A percentile compares a stretch with the other conserved stretches of the same genome.
Conservation (phyloP, 1,140 invertebrate species). For the Oedothorax gibbosus region DNA sequence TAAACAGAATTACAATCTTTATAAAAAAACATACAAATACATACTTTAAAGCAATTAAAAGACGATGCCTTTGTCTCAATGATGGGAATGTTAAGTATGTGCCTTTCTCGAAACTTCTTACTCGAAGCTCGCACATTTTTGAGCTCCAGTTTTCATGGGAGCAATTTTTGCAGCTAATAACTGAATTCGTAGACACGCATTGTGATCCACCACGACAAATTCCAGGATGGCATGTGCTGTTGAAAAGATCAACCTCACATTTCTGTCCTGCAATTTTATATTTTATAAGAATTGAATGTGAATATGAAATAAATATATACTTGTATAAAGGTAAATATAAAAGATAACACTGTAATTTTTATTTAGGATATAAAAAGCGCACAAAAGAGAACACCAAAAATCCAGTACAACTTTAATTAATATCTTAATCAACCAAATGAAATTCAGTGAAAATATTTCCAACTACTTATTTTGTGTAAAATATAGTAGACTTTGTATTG, state of each 20-base stretch:
- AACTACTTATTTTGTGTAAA: too few species aligned
- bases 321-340: too few species aligned
- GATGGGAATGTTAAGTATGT: conserved; percentile 93
- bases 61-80: conserved; percentile 83
- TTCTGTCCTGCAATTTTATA: conserved; percentile 14
- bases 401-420: too few species aligned
- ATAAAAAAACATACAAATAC: neutral
- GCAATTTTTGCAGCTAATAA: conserved; percentile 84
- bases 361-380: too few species aligned
- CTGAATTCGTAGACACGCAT: conserved; percentile 64
- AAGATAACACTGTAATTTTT: too few species aligned
- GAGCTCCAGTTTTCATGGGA: conserved; percentile 68
- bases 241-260: conserved; percentile 37
- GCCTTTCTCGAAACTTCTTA: conserved; percentile 83
- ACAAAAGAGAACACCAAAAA: too few species aligned
- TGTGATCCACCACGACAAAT: conserved; percentile 31
- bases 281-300: too few species aligned
- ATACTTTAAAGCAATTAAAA: conserved; percentile 76
- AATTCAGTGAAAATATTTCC: too few species aligned
- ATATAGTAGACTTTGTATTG: too few species aligned
- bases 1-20: neutral
- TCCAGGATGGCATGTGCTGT: conserved; percentile 10
- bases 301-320: too few species aligned
- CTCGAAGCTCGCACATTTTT: conserved; percentile 80
- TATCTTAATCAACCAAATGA: too few species aligned